Percentiles rank a stretch among this genome's conserved stretches.
These are phyloP conservation scores for Xanthostigma xanthostigma DNA, from an alignment of 2,888 invertebrate species.

Conservation along the genomic window DNA sequence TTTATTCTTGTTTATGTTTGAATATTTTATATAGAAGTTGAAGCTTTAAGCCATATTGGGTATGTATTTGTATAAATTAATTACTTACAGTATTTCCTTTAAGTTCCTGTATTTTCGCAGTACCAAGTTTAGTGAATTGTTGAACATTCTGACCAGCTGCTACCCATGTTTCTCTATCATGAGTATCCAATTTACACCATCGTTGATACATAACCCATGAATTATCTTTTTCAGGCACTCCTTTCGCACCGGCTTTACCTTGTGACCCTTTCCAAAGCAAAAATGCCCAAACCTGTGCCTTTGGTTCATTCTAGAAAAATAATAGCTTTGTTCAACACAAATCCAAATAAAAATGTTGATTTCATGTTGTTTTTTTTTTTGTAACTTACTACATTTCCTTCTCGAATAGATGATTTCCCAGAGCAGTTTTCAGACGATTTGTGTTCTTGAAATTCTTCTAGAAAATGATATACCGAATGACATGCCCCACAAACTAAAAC, in stretches of 20 bases:
- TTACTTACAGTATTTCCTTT: slow-evolving; percentile 5
- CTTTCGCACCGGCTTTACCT: slow-evolving; percentile 26
- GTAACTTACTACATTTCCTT: slow-evolving; percentile 40
- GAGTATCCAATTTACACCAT: slow-evolving; percentile 67
- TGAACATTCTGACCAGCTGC: slow-evolving; percentile 65
- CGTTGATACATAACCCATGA: slow-evolving; percentile 73
- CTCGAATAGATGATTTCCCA: slow-evolving; percentile 46
- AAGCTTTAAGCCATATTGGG: too few species aligned
- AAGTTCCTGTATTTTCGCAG: slow-evolving; percentile 49
- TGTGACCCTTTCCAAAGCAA: slow-evolving; percentile 61
- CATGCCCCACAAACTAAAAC: slow-evolving; percentile 74
- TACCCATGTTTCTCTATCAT: slow-evolving; percentile 62
- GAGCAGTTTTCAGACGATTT: slow-evolving; percentile 43
- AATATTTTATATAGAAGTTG: too few species aligned
- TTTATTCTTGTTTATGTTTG: too few species aligned
- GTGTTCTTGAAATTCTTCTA: slow-evolving; percentile 65
- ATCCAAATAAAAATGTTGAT: too few species aligned
- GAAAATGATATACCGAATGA: slow-evolving; percentile 61
- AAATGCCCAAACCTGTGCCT: slow-evolving; percentile 77
- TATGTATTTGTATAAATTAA: too few species aligned
- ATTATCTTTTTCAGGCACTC: slow-evolving; percentile 33
- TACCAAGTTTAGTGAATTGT: slow-evolving; percentile 47
- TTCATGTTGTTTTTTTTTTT: not conserved
- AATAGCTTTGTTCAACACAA: not conserved
- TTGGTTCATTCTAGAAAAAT: slow-evolving; percentile 47